phyloP scores from a whole-genome alignment of 2,797 vertebrate genomes.

The Dipus sagitta region DNA sequence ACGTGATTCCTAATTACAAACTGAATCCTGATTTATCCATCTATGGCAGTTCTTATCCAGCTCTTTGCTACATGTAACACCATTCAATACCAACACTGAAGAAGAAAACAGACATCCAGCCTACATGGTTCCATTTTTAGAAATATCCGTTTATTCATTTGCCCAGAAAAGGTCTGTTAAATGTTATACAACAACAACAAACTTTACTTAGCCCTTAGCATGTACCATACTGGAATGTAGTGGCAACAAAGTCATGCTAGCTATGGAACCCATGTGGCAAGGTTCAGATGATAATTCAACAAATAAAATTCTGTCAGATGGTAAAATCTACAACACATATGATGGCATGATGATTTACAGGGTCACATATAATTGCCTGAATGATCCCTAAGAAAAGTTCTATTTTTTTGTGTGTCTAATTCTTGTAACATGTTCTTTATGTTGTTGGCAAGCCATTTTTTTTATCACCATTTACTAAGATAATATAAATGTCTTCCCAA shows the following conservation, averaged over 20 bases:
- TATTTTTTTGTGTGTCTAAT: not conserved
- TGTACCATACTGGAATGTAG: not conserved
- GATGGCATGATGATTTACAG: not conserved
- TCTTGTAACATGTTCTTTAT: not conserved
- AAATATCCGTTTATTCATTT: not conserved
- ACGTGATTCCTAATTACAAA: not conserved
- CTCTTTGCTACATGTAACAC: not conserved
- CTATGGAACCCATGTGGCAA: not conserved
- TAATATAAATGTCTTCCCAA: slow-evolving; percentile 7
- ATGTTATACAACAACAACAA: not conserved
- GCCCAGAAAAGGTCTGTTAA: not conserved
- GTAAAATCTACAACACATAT: not conserved
- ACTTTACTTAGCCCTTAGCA: not conserved
- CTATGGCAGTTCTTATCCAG: not conserved
- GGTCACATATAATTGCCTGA: not conserved
- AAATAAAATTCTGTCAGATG: not conserved
- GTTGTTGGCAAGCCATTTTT: not conserved
- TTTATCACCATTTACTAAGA: not conserved
- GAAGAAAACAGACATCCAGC: not conserved
- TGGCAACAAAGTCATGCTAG: not conserved
- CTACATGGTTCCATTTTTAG: not conserved
- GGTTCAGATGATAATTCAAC: not conserved
- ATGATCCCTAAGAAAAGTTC: not conserved
- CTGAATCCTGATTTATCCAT: not conserved
- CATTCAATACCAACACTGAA: not conserved